A percentile compares a stretch with the other conserved stretches of the same genome.
phyloP scores from a whole-genome alignment of 2,888 invertebrate genomes.

The Chrysodeixis includens region DNA sequence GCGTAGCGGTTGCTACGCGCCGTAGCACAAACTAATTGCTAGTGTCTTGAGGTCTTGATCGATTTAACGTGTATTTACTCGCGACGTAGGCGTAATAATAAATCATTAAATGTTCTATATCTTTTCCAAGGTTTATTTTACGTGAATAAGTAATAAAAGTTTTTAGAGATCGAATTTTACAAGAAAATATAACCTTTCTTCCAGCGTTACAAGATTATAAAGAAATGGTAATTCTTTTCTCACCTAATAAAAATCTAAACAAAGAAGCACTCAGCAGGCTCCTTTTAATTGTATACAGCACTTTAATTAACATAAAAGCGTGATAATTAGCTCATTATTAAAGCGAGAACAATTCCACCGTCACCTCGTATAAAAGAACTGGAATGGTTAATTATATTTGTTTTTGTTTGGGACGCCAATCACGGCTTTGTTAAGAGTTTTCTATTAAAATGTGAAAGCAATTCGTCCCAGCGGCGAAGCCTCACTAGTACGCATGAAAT shows the following conservation, averaged over 20 bases:
- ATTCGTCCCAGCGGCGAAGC: constrained; percentile 45
- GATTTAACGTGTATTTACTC: neutral
- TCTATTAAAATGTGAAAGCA: constrained; percentile 61
- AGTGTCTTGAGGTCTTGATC: neutral
- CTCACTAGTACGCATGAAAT: constrained; percentile 32
- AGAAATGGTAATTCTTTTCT: neutral
- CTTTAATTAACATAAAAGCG: constrained; percentile 32
- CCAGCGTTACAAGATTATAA: neutral
- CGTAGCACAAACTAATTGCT: constrained; percentile 6
- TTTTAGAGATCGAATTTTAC: too few relatives aligned
- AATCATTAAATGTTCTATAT: neutral
- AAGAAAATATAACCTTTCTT: too few relatives aligned
- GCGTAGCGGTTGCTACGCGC: constrained; percentile 7
- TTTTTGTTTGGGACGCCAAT: constrained; percentile 53
- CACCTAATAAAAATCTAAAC: neutral
- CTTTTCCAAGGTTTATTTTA: too few relatives aligned
- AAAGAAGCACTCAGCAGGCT: neutral
- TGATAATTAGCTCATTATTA: constrained; percentile 32
- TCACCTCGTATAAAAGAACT: constrained; percentile 35
- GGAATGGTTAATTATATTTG: constrained; percentile 50
- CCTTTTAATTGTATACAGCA: neutral
- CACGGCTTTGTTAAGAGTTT: constrained; percentile 59
- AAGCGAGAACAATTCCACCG: constrained; percentile 22
- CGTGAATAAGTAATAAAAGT: too few relatives aligned
- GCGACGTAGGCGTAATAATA: neutral